These are phyloP conservation scores for Drymodes brunneopygia DNA, from an alignment of 2,113 vertebrate genomes.

Conservation along the genomic window DNA sequence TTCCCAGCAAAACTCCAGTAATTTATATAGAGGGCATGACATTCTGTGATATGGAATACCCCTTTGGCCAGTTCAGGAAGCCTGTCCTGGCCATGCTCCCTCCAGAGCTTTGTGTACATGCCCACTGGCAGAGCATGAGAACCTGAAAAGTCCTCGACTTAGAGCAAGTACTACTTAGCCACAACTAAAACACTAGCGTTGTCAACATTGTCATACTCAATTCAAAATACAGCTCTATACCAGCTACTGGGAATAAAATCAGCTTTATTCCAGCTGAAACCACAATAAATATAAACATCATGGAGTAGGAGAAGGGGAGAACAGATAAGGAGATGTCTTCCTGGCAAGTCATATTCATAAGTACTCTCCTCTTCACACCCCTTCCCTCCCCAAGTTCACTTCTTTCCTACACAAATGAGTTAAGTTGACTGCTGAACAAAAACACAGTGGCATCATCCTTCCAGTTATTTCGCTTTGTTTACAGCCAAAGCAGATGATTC, in stretches of 20 bases:
- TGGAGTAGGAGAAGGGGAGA: not conserved
- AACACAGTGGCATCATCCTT: not conserved
- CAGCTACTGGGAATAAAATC: not conserved
- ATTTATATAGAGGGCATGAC: rapidly evolving
- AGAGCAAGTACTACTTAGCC: not conserved
- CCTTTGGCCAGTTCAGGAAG: not conserved
- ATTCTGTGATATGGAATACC: rapidly evolving
- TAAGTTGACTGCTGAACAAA: not conserved
- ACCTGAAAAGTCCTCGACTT: not conserved
- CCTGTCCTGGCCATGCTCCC: not conserved
- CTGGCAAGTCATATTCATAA: not conserved
- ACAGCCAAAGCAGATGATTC: not conserved
- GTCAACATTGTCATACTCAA: not conserved
- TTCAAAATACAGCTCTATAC: not conserved
- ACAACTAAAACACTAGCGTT: not conserved
- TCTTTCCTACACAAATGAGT: not conserved
- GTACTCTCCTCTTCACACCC: not conserved
- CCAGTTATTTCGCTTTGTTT: not conserved
- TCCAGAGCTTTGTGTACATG: not conserved
- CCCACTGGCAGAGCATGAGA: not conserved
- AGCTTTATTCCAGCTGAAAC: not conserved
- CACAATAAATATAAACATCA: not conserved
- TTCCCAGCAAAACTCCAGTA: not conserved
- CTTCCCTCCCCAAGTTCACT: not conserved
- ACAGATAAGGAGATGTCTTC: not conserved